Evolutionary conservation across 2,888 invertebrate genomes (phyloP).

Genomic region (Empis livida): DNA sequence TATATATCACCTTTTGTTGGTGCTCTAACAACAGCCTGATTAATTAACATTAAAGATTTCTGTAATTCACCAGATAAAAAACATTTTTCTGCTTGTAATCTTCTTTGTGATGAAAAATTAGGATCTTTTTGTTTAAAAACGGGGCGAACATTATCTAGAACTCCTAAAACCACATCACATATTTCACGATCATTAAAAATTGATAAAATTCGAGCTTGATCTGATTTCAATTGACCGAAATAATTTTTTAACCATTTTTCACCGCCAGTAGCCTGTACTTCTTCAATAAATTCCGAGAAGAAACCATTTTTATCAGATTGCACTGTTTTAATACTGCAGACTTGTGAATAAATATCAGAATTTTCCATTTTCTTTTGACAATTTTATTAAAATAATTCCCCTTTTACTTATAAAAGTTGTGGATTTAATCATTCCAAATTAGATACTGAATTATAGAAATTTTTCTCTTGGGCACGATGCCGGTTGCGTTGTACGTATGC

Average conservation of each 20-base stretch:
- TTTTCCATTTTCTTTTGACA: constrained; percentile 25
- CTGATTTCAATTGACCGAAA: constrained; percentile 45
- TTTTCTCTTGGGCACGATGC: too few species aligned
- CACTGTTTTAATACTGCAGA: constrained; percentile 62
- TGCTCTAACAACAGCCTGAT: constrained; percentile 61
- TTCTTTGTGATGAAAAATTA: constrained; percentile 44
- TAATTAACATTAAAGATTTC: constrained; percentile 49
- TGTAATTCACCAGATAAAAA: constrained; percentile 41
- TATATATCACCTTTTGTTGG: constrained; percentile 44
- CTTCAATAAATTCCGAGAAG: constrained; percentile 52
- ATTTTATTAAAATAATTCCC: not conserved
- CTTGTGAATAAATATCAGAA: constrained; percentile 42
- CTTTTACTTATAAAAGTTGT: not conserved
- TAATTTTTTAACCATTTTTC: constrained; percentile 46
- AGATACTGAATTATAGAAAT: too few species aligned
- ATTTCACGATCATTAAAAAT: constrained; percentile 36
- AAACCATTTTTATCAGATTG: constrained; percentile 64
- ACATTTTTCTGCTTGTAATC: constrained; percentile 48
- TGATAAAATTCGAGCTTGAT: constrained; percentile 43
- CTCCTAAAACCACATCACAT: constrained; percentile 40
- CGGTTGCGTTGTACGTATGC: too few species aligned
- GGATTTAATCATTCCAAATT: too few species aligned
- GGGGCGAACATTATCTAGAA: constrained; percentile 51
- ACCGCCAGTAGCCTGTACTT: constrained; percentile 36
- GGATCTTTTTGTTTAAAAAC: constrained; percentile 55